Base-by-base conservation (phyloP, 1,140 invertebrate genomes). In the Caenorhabditis tropicalis region DNA sequence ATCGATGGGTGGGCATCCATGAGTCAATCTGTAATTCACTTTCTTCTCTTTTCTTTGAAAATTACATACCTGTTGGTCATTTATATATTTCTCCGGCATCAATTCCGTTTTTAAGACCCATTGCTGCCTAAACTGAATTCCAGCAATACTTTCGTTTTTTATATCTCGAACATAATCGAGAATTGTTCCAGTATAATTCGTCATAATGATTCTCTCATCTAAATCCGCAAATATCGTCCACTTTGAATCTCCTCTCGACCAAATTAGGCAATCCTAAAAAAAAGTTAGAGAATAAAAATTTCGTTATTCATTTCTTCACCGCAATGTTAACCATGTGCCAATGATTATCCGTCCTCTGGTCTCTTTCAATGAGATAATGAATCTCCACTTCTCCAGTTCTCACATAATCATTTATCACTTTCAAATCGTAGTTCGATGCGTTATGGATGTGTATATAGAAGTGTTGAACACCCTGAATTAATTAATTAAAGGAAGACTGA, bases 1-100 rank as follows among this genome's bases (percentile, higher is more conserved):
- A 81, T 53, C 79, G 79, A 31, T 39, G 79, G 29, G 79, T 53
- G 31, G 79, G 74, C 74, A 80, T 81, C 46, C 79, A 81, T 6
- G 29, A 7, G 29, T 53, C 51, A 27, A 56, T 51, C 79, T 79
- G 24, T 12, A 79, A 39, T n/a, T n/a, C n/a, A n/a, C n/a, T n/a
- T n/a, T n/a, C n/a, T n/a, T n/a, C n/a, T n/a, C n/a, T n/a, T n/a
- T n/a, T n/a, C n/a, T n/a, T n/a, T n/a, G n/a, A n/a, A 36, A 36
- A 33, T 36, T 6, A 9, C 16, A 1, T n/a, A 81, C 79, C 79
- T 81, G 48, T 15, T 21, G 3, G 12, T 51, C 48, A 21, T n/a
- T n/a, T 53, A 36, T 21, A 43, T 81, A 81, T 19, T 21, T 33
- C 33, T 81, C 33, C 0, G 79, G 79, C 79, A 53, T 51, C n/a